Conservation (phyloP, 2,888 invertebrate genomes). For the Sturmia bella region DNA sequence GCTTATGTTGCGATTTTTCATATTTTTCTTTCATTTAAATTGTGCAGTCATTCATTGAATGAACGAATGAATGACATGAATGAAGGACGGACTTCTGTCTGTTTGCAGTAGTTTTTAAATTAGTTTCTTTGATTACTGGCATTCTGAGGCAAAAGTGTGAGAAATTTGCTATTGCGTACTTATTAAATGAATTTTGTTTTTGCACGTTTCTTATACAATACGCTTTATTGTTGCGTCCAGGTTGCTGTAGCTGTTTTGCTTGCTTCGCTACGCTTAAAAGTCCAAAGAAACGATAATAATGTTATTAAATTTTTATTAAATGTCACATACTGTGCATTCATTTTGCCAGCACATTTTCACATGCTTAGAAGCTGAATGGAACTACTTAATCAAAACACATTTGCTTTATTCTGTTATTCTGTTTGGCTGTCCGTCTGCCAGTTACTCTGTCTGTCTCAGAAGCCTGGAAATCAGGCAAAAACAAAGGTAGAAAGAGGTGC, state of each 20-base stretch:
- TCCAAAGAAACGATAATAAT: background rate
- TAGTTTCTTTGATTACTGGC: conserved; percentile 23
- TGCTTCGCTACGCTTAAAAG: conserved; percentile 37
- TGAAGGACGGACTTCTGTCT: conserved; percentile 24
- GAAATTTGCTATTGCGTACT: conserved; percentile 69
- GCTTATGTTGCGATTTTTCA: no score
- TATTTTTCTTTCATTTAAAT: no score
- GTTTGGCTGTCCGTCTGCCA: background rate
- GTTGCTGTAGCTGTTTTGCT: conserved; percentile 19
- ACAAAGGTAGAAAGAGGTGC: conserved; percentile 29
- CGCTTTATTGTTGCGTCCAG: background rate
- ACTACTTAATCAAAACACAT: conserved; percentile 38
- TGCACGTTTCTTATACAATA: conserved; percentile 10
- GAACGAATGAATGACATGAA: conserved; percentile 38
- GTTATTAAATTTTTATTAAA: conserved; percentile 64
- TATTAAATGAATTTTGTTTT: conserved; percentile 34
- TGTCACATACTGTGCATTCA: conserved; percentile 52
- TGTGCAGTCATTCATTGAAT: conserved; percentile 24
- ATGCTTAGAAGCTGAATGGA: conserved; percentile 39
- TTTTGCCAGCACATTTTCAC: background rate
- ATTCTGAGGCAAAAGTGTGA: conserved; percentile 59
- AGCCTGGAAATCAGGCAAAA: conserved; percentile 12
- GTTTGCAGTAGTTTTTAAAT: conserved; percentile 13
- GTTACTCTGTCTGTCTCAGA: background rate
- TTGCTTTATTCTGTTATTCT: background rate